phyloP scores from a whole-genome alignment of 2,113 vertebrate species.

The Macquaria ambigua region DNA sequence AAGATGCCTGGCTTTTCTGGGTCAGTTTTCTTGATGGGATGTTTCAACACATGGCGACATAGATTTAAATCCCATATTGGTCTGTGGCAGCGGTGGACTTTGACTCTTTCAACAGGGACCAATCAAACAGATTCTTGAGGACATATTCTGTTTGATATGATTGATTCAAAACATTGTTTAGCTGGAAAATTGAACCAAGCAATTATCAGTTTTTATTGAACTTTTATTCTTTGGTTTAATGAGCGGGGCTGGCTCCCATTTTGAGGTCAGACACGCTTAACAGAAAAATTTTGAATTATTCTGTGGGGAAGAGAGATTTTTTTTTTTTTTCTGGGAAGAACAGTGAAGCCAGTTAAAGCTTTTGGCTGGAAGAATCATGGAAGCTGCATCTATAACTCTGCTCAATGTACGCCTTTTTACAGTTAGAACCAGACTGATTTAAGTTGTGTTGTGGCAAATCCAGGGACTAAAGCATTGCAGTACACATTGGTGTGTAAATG shows the following conservation, averaged over 20 bases:
- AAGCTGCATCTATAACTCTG: slow-evolving; percentile 11
- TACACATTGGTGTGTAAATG: background rate
- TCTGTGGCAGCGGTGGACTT: slow-evolving; percentile 44
- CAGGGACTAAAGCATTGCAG: background rate
- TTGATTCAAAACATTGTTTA: slow-evolving; percentile 50
- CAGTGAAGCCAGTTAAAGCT: slow-evolving; percentile 23
- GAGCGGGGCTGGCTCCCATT: slow-evolving; percentile 66
- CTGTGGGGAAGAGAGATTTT: slow-evolving; percentile 39
- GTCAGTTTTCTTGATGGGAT: slow-evolving; percentile 12
- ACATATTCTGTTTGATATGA: slow-evolving; percentile 45
- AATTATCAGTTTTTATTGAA: slow-evolving; percentile 59
- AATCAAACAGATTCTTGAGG: slow-evolving; percentile 23
- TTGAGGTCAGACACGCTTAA: slow-evolving; percentile 64
- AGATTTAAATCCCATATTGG: slow-evolving; percentile 40
- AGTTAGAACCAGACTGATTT: slow-evolving; percentile 25
- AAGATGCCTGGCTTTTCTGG: slow-evolving; percentile 36
- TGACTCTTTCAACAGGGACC: slow-evolving; percentile 39
- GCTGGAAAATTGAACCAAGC: slow-evolving; percentile 48
- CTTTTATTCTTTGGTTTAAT: slow-evolving; percentile 61
- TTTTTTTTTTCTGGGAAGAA: slow-evolving; percentile 27
- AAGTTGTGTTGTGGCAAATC: slow-evolving; percentile 41
- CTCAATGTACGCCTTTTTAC: slow-evolving; percentile 33
- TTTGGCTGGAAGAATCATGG: slow-evolving; percentile 34
- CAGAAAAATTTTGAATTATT: slow-evolving; percentile 58
- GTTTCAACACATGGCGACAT: slow-evolving; percentile 51